Evolutionary conservation across 2,888 invertebrate genomes (phyloP).

Genomic region (Eristalinus aeneus): DNA sequence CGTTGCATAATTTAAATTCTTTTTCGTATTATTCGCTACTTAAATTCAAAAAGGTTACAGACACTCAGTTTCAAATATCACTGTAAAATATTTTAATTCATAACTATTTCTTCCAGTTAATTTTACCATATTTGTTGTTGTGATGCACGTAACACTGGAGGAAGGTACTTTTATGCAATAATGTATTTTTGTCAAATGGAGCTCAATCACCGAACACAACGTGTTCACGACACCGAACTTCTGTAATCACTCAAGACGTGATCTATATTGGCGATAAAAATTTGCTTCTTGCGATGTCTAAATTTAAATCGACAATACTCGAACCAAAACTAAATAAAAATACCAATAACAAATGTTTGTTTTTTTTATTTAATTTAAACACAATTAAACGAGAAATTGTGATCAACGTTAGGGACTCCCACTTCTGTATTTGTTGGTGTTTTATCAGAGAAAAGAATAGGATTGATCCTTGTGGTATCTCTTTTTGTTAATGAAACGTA

Average conservation of each 20-base stretch:
- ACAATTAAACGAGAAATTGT: constrained; percentile 57
- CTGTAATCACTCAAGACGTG: constrained; percentile 76
- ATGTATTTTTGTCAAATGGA: constrained; percentile 33
- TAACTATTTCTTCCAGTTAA: background rate
- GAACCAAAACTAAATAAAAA: constrained; percentile 26
- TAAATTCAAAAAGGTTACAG: background rate
- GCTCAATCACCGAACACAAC: constrained; percentile 67
- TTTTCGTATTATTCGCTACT: background rate
- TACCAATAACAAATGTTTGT: constrained; percentile 18
- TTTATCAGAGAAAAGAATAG: constrained; percentile 47
- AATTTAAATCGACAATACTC: constrained; percentile 56
- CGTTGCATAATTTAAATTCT: constrained; percentile 12
- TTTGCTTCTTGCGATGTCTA: constrained; percentile 76
- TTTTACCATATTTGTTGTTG: constrained; percentile 50
- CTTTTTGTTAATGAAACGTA: constrained; percentile 57
- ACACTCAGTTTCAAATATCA: background rate
- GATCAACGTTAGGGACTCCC: constrained; percentile 48
- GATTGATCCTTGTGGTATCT: constrained; percentile 46
- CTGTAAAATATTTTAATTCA: background rate
- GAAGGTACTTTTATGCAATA: constrained; percentile 45
- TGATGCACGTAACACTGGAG: constrained; percentile 52
- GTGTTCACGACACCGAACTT: constrained; percentile 75
- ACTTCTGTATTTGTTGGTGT: constrained; percentile 59
- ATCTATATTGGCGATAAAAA: constrained; percentile 76
- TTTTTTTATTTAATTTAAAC: constrained; percentile 59